Conservation (phyloP, 2,797 vertebrate genomes). For the Cyprinodon diabolis region DNA sequence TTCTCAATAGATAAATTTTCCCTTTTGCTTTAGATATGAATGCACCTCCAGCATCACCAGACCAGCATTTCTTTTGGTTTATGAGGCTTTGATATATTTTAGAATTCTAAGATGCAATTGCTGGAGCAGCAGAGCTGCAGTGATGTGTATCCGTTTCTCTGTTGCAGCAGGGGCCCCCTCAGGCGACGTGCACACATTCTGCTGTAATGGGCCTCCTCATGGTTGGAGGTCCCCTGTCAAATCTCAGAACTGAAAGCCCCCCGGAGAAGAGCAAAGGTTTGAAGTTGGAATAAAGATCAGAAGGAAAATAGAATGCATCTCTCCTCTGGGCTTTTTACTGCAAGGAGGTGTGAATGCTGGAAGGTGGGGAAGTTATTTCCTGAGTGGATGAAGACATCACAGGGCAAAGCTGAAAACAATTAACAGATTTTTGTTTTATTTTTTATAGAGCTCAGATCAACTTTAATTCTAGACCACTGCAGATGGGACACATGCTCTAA, state of each 20-base stretch:
- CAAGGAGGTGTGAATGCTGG: neutral
- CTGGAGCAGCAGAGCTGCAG: constrained; percentile 13
- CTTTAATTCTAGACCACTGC: neutral
- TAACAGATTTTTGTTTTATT: neutral
- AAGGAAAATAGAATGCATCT: neutral
- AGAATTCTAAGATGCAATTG: neutral
- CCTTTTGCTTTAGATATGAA: neutral
- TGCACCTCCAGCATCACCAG: neutral
- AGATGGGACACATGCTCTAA: neutral
- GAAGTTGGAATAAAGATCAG: constrained; percentile 8
- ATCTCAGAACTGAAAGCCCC: constrained; percentile 9
- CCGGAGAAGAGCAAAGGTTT: constrained; percentile 6
- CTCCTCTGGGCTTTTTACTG: constrained; percentile 8
- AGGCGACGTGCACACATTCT: constrained; percentile 15
- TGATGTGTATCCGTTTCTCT: constrained; percentile 16
- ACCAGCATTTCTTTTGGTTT: constrained; percentile 1
- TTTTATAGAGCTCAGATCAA: neutral
- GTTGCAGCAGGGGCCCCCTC: constrained; percentile 13
- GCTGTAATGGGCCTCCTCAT: constrained; percentile 23
- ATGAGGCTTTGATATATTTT: constrained; percentile 1
- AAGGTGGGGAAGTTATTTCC: neutral
- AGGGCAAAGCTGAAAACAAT: neutral
- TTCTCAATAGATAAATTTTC: neutral
- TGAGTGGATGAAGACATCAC: neutral
- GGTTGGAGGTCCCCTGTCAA: constrained; percentile 33